Base-by-base conservation (phyloP, 2,797 vertebrate genomes). In the Centroberyx gerrardi region DNA sequence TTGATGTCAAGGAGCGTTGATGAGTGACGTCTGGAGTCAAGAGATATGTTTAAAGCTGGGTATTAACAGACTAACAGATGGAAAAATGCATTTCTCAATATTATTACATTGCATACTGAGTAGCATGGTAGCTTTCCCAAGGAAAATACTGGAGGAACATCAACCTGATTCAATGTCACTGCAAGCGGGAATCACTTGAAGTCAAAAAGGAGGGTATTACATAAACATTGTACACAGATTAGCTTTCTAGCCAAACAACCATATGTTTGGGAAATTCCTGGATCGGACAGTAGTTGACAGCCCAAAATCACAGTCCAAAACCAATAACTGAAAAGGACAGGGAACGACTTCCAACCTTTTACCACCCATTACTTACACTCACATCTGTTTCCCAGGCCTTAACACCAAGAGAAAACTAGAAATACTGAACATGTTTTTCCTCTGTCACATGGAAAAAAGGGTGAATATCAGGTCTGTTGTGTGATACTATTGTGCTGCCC, bases 401-500 rank as follows among this genome's bases (percentile, higher is more conserved):
- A 52, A 54, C n/a, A 44, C 6, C 9, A 44, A 15, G 54, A 42
- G 36, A 38, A 17, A 27, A 58, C 58, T 59, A 38, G 28, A n/a
- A 64, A 77, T 44, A 44, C 53, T 17, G 15, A 72, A 55, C 3
- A n/a, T 46, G 15, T 64, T 62, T 60, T 60, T 28, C 8, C 15
- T 60, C 33, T 28, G 62, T 71, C 38, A 59, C 14, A 55, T 72
- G 61, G 62, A 46, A 62, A 68, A 27, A 71, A 13, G 12, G 28
- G 40, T 48, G 52, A 36, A 65, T 28, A 38, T 80, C 62, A 84
- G 56, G 59, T 58, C 36, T 71, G 62, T 22, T 68, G 65, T 85
- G 71, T 62, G 58, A 83, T 46, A 76, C 14, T 62, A 55, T 40
- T 40, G 62, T 31, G 6, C 53, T 58, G 65, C 54, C 69, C 53